Percentiles rank a stretch among this genome's conserved stretches.
Conservation (phyloP, 1,140 invertebrate species). For the Heterodera carotae region DNA sequence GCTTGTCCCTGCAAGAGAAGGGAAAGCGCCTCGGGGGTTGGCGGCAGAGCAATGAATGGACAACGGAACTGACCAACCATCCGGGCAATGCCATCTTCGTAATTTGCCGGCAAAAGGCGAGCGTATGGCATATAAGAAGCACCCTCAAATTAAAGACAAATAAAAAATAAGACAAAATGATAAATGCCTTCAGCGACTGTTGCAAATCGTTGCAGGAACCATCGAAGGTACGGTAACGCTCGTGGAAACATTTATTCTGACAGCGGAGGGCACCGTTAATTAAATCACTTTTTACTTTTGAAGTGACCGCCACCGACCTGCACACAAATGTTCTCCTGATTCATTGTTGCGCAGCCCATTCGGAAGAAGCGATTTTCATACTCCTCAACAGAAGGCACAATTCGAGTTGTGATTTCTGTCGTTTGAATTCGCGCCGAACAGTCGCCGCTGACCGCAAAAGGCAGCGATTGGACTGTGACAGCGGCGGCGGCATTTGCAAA, state of each 20-base stretch:
- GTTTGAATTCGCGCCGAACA: conserved; percentile 39
- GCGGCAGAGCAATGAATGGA: not conserved
- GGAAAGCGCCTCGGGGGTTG: not conserved
- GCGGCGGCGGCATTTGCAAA: not conserved
- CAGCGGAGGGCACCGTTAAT: not conserved
- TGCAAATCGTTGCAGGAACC: conserved; percentile 53
- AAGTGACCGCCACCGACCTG: not conserved
- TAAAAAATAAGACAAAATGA: not conserved
- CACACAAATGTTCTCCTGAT: conserved; percentile 45
- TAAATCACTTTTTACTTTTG: not conserved
- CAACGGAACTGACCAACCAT: conserved; percentile 42
- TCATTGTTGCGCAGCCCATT: conserved; percentile 45
- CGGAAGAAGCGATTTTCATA: conserved; percentile 37
- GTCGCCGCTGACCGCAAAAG: conserved; percentile 7
- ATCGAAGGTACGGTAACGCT: conserved; percentile 47
- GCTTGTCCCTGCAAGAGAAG: conserved; percentile 4
- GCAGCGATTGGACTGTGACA: not conserved
- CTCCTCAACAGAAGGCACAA: conserved; percentile 41
- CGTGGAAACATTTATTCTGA: conserved; percentile 46
- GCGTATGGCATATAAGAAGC: conserved; percentile 47
- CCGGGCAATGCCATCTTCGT: conserved; percentile 45
- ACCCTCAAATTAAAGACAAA: conserved; percentile 36
- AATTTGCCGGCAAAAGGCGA: conserved; percentile 46
- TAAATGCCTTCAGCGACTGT: conserved; percentile 35
- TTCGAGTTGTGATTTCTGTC: conserved; percentile 38